Evolutionary conservation across 1,140 invertebrate species (phyloP), one percentile per base, ranked within the genome.

Genomic region (Drosophila virilis): DNA sequence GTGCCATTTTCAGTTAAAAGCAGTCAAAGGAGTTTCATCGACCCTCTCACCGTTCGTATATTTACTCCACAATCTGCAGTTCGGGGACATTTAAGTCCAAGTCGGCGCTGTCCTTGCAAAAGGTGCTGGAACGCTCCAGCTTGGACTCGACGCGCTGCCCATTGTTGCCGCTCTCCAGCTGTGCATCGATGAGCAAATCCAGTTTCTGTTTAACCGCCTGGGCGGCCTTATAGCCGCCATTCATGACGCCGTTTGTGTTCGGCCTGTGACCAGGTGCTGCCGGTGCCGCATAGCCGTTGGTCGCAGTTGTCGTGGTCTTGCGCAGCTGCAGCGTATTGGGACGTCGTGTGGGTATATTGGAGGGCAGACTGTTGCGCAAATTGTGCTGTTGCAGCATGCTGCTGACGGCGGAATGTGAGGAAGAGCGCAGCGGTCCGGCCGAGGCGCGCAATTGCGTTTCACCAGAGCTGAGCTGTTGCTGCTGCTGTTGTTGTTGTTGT

Each of bases 71-170:
- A 43, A 92, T 92, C 58, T 92, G 90, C 65, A 92, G 78, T 37
- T 92, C 89, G 32, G 78, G 78, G 4, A 91, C 57, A 59, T 84
- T 85, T 68, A 91, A 42, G 51, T 83, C 80, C 72, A 91, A 40
- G 64, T 92, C 92, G 17, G 91, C 80, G 52, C 77, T 77, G 8
- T 92, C 92, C 72, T 92, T 92, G 73, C 91, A 92, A 40, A 92
- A 92, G 7, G 92, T 92, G 70, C 91, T 92, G 3, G 92, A 92
- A 17, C 92, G 81, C 57, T 92, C 92, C 55, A 92, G 72, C 68
- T 92, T 92, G 8, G 86, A 88, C 55, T 92, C 91, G 2, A 91
- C 84, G 8, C 77, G 70, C 51, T 80, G 74, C 8, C 57, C 64
- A 61, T 74, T 55, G 66, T 58, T 59, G 59, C 50, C 17, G 10